phyloP scores from a whole-genome alignment of 1,140 invertebrate genomes.

The Scylla paramamosain region DNA sequence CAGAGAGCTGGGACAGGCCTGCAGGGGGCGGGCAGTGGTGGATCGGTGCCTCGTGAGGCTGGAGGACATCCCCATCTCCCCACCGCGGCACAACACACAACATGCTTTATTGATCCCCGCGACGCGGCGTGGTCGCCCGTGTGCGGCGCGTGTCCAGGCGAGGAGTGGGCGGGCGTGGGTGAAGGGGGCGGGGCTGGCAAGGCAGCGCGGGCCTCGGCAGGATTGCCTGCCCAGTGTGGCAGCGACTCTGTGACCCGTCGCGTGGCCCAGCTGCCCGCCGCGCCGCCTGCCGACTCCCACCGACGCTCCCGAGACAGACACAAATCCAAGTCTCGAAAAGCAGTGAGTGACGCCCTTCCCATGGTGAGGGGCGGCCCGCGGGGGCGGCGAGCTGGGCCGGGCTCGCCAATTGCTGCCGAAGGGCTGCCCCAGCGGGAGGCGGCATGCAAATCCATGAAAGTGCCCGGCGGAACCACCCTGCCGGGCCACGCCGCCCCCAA shows the following conservation, averaged over 20 bases:
- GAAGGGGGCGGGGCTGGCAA: constrained; percentile 48
- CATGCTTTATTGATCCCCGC: constrained; percentile 38
- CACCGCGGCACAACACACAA: neutral
- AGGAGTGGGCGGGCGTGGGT: constrained; percentile 62
- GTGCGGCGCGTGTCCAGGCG: constrained; percentile 53
- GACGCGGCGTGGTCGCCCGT: constrained; percentile 51
- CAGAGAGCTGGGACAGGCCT: neutral
- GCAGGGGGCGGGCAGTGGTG: neutral
- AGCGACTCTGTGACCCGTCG: constrained; percentile 61
- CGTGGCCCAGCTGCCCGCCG: constrained; percentile 14
- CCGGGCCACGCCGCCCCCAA: constrained; percentile 55
- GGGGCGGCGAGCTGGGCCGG: neutral
- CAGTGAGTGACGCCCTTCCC: neutral
- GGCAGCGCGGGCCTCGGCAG: constrained; percentile 32
- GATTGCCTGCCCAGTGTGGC: constrained; percentile 54
- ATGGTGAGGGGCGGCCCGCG: neutral
- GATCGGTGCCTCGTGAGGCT: neutral
- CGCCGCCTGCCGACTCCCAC: neutral
- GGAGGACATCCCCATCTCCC: neutral
- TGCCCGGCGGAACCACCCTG: constrained; percentile 46
- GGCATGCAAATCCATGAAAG: neutral
- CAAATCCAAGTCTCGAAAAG: constrained; percentile 17
- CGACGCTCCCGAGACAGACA: constrained; percentile 32
- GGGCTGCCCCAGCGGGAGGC: neutral
- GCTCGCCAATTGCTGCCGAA: neutral